Percentiles rank a stretch among this genome's conserved stretches.
phyloP scores from a whole-genome alignment of 2,888 invertebrate genomes.

The Cerceris ruficornis region DNA sequence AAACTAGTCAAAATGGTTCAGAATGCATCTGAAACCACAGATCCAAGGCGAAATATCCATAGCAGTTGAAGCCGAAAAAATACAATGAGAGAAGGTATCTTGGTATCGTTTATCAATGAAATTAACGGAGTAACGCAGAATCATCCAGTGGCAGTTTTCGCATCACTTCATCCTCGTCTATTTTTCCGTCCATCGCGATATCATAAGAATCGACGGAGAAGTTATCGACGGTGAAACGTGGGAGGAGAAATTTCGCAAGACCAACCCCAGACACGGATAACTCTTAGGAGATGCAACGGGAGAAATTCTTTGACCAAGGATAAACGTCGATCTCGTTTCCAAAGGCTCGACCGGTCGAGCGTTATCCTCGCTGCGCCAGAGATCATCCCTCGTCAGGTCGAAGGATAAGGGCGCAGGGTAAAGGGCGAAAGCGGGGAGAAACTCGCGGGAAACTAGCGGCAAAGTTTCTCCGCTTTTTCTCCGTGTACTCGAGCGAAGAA shows the following conservation, averaged over 20 bases:
- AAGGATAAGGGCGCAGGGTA: not conserved
- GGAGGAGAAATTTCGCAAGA: too few species aligned
- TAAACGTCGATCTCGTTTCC: slow-evolving; percentile 35
- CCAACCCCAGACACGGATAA: too few species aligned
- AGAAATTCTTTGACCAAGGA: slow-evolving; percentile 17
- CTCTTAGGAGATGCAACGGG: not conserved
- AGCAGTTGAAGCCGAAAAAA: too few species aligned
- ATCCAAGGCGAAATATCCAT: too few species aligned
- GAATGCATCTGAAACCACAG: too few species aligned
- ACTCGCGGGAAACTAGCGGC: not conserved
- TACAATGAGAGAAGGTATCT: too few species aligned
- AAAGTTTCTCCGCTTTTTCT: slow-evolving; percentile 9
- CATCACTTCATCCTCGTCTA: not conserved
- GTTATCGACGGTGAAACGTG: too few species aligned
- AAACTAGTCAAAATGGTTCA: too few species aligned
- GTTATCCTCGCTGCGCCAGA: slow-evolving; percentile 1
- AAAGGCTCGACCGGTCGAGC: slow-evolving; percentile 8
- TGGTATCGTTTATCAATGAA: too few species aligned
- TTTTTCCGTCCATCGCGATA: too few species aligned
- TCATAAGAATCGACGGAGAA: too few species aligned
- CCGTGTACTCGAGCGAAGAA: not conserved
- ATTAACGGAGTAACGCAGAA: too few species aligned
- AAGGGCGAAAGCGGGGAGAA: not conserved
- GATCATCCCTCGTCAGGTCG: slow-evolving; percentile 25
- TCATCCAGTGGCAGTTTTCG: not conserved